Evolutionary conservation across 1,140 invertebrate genomes (phyloP).

Genomic region (Bombus ignitus): DNA sequence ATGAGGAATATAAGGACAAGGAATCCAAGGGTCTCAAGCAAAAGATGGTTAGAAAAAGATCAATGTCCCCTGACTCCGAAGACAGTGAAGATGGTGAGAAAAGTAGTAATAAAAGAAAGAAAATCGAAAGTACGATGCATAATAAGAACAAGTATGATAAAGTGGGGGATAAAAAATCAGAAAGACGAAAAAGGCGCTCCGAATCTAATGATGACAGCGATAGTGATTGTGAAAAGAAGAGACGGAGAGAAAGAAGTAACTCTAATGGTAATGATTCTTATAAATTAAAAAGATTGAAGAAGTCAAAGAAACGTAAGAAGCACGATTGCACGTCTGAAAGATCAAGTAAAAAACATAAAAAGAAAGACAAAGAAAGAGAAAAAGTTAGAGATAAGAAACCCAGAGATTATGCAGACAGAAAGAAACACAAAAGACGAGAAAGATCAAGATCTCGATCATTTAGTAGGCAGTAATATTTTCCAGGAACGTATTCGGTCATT

Average conservation of each 20-base stretch:
- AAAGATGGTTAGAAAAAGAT: slow-evolving; percentile 38
- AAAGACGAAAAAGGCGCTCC: slow-evolving; percentile 41
- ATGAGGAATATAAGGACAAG: slow-evolving; percentile 86
- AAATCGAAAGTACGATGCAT: slow-evolving; percentile 48
- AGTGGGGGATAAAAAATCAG: slow-evolving; percentile 49
- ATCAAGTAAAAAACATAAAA: slow-evolving; percentile 72
- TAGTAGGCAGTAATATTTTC: slow-evolving; percentile 52
- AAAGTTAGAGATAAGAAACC: slow-evolving; percentile 79
- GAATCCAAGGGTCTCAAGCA: slow-evolving; percentile 77
- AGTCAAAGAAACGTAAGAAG: slow-evolving; percentile 79
- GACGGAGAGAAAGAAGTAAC: slow-evolving; percentile 69
- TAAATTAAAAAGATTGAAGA: slow-evolving; percentile 76
- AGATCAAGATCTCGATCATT: slow-evolving; percentile 69
- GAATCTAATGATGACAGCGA: slow-evolving; percentile 64
- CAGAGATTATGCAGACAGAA: slow-evolving; percentile 74
- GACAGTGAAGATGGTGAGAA: slow-evolving; percentile 49
- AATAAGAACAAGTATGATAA: slow-evolving; percentile 62
- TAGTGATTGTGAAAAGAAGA: slow-evolving; percentile 59
- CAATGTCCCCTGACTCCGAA: slow-evolving; percentile 50
- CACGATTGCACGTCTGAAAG: slow-evolving; percentile 71
- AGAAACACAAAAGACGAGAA: slow-evolving; percentile 75
- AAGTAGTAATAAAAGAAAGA: slow-evolving; percentile 46
- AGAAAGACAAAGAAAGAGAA: slow-evolving; percentile 77
- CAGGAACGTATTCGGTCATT: slow-evolving; percentile 16
- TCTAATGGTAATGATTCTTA: slow-evolving; percentile 75